phyloP scores from a whole-genome alignment of 1,140 invertebrate species.

The Ruditapes philippinarum region DNA sequence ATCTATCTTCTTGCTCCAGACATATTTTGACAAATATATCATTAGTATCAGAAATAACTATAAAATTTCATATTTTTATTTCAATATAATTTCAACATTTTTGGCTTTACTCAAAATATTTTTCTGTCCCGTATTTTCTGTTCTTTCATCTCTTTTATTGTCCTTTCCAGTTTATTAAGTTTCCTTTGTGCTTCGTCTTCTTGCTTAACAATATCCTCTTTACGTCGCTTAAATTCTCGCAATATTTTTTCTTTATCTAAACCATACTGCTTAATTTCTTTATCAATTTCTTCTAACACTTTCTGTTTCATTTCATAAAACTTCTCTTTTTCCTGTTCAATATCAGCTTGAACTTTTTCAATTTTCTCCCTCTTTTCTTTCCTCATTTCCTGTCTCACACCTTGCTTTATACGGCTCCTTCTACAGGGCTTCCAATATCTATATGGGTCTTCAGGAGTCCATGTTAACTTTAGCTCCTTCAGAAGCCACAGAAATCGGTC shows the following conservation, averaged over 20 bases:
- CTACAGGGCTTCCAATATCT: slow-evolving; percentile 84
- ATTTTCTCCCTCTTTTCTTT: slow-evolving; percentile 90
- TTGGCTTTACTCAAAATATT: not conserved
- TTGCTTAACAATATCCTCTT: slow-evolving; percentile 35
- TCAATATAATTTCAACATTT: not conserved
- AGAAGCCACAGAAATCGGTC: slow-evolving; percentile 95
- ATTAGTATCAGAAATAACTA: too few species aligned
- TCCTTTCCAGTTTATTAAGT: not conserved
- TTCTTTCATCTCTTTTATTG: not conserved
- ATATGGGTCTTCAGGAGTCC: slow-evolving; percentile 87
- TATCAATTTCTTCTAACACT: slow-evolving; percentile 90
- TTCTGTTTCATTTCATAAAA: slow-evolving; percentile 90
- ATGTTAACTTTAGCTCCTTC: slow-evolving; percentile 92
- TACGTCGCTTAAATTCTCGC: slow-evolving; percentile 4
- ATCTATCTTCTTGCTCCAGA: too few species aligned
- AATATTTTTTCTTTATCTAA: slow-evolving; percentile 83
- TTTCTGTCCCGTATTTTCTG: slow-evolving; percentile 13
- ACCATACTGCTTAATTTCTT: slow-evolving; percentile 91
- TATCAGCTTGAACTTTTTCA: slow-evolving; percentile 89
- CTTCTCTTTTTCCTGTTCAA: slow-evolving; percentile 90
- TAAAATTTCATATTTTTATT: not conserved
- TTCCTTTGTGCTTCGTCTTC: not conserved
- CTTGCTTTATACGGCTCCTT: slow-evolving; percentile 89
- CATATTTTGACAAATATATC: too few species aligned
- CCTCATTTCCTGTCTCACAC: slow-evolving; percentile 90